Evolutionary conservation across 1,140 invertebrate species (phyloP).

Genomic region (Nasonia longicornis): DNA sequence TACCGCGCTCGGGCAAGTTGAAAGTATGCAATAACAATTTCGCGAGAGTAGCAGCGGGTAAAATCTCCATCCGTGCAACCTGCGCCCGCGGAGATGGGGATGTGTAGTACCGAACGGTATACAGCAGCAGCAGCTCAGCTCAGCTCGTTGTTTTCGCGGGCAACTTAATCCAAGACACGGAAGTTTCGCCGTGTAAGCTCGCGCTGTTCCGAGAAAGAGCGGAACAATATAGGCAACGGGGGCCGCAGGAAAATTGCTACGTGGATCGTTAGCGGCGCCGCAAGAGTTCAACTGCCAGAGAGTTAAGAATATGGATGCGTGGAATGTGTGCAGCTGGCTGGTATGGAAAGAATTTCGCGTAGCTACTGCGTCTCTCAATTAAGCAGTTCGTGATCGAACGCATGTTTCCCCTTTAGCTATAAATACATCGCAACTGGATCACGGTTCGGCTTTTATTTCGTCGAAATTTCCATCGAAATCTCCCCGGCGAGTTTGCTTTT

Average conservation of each 20-base stretch:
- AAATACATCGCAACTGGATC: too few relatives aligned
- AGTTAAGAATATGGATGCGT: constrained; percentile 31
- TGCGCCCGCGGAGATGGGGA: neutral
- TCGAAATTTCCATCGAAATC: constrained; percentile 33
- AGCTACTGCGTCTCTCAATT: too few relatives aligned
- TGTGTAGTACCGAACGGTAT: neutral
- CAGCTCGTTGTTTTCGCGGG: constrained; percentile 31
- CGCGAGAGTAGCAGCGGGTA: constrained; percentile 1
- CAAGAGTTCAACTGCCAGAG: neutral
- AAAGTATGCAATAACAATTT: constrained; percentile 46
- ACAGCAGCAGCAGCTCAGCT: neutral
- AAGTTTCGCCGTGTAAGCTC: constrained; percentile 16
- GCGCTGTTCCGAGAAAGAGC: neutral
- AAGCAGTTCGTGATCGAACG: too few relatives aligned
- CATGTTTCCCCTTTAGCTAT: too few relatives aligned
- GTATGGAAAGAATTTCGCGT: too few relatives aligned
- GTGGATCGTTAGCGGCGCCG: constrained; percentile 10
- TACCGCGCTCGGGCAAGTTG: neutral
- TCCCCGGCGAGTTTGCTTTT: constrained; percentile 23
- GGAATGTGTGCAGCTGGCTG: constrained; percentile 15
- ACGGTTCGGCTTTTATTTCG: neutral
- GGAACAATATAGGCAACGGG: constrained; percentile 26
- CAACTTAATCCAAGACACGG: constrained; percentile 36
- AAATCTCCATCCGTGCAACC: neutral
- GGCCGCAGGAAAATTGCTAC: constrained; percentile 14